These are phyloP conservation scores for Pseudochirops cupreus DNA, from an alignment of 2,797 vertebrate genomes.

Conservation along the genomic window DNA sequence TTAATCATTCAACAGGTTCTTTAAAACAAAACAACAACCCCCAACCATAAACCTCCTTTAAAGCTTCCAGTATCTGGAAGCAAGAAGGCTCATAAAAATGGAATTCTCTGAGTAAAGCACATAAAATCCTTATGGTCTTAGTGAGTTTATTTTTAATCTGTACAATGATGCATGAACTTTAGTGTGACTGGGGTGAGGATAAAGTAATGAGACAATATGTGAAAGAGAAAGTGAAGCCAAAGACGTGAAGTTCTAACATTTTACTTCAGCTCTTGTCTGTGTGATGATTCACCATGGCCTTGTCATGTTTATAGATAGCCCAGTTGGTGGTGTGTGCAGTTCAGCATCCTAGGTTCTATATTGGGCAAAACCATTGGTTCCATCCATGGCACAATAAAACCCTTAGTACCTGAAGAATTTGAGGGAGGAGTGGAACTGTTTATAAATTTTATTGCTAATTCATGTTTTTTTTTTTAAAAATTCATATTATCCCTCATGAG, in stretches of 20 bases:
- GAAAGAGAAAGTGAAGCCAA: neutral
- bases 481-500: neutral
- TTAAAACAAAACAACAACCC: neutral
- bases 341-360: neutral
- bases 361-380: neutral
- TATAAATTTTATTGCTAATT: neutral
- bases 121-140: neutral
- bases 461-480: neutral
- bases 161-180: neutral
- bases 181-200: neutral
- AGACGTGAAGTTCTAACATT: neutral
- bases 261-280: neutral
- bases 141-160: constrained; percentile 38
- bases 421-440: neutral
- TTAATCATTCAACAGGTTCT: neutral
- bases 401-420: neutral
- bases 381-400: neutral
- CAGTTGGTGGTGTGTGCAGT: neutral
- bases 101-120: neutral
- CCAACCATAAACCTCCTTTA: neutral
- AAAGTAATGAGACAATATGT: constrained; percentile 3
- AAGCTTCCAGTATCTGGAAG: neutral
- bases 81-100: neutral
- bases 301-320: neutral
- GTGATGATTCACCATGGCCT: neutral